Evolutionary conservation across 2,113 vertebrate species (phyloP).

Genomic region (Takifugu flavidus): DNA sequence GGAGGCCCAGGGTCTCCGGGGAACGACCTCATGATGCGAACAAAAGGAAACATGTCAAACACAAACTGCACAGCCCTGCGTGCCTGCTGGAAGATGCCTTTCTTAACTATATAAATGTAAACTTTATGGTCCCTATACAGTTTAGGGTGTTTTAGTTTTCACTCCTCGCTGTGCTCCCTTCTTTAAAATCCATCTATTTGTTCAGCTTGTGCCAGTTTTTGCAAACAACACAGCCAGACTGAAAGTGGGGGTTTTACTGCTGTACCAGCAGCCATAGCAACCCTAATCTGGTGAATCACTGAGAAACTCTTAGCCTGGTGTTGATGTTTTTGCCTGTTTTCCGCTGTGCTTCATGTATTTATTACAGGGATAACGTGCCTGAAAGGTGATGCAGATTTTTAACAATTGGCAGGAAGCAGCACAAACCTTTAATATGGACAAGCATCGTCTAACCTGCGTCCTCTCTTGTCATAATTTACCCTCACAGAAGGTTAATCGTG

Average conservation of each 20-base stretch:
- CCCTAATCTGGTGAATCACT: not conserved
- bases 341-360: too few relatives aligned
- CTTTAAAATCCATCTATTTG: too few relatives aligned
- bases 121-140: not conserved
- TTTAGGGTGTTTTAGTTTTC: too few relatives aligned
- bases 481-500: slow-evolving; percentile 35
- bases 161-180: too few relatives aligned
- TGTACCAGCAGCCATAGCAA: not conserved
- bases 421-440: not conserved
- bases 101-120: not conserved
- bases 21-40: slow-evolving; percentile 46
- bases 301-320: not conserved
- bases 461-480: slow-evolving; percentile 19
- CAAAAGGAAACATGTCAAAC: slow-evolving; percentile 49
- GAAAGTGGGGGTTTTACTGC: not conserved
- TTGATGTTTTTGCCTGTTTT: too few relatives aligned
- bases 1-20: slow-evolving; percentile 60
- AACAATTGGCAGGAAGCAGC: too few relatives aligned
- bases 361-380: too few relatives aligned
- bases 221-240: slow-evolving; percentile 11
- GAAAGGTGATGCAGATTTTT: too few relatives aligned
- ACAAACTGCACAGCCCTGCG: slow-evolving; percentile 24
- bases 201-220: not conserved
- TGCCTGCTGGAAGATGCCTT: slow-evolving; percentile 8
- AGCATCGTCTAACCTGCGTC: slow-evolving; percentile 11